These are phyloP conservation scores for Myotis brandtii DNA, from an alignment of 2,113 vertebrate species.

Conservation along the genomic window DNA sequence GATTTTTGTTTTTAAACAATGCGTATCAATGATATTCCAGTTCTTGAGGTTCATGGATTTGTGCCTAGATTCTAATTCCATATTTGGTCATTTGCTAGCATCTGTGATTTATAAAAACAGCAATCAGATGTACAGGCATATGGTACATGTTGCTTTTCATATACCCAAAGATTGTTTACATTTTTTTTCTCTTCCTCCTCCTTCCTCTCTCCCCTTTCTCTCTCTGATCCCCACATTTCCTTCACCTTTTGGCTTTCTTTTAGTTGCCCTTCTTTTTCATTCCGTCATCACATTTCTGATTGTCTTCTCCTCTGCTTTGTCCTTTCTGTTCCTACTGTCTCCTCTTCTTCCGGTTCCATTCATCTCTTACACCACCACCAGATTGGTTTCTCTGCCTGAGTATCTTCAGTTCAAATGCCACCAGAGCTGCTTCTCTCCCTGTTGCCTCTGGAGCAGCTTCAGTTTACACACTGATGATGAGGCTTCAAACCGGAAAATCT, in stretches of 20 bases:
- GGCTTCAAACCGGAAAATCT: conserved; percentile 70
- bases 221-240: neutral
- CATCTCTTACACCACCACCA: conserved; percentile 60
- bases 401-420: conserved; percentile 73
- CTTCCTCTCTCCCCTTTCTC: neutral
- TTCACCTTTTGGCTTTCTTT: conserved; percentile 23
- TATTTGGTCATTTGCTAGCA: conserved; percentile 30
- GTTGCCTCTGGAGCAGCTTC: conserved; percentile 82
- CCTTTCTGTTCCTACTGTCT: conserved; percentile 10
- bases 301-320: neutral
- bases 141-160: conserved; percentile 55
- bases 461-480: conserved; percentile 66
- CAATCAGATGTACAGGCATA: neutral
- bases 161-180: conserved; percentile 45
- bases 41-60: neutral
- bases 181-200: conserved; percentile 30
- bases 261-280: neutral
- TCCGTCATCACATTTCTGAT: neutral
- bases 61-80: conserved; percentile 53
- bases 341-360: neutral
- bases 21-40: neutral
- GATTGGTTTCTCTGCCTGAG: conserved; percentile 76
- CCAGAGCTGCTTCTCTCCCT: conserved; percentile 77
- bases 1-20: conserved; percentile 6
- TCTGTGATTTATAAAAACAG: conserved; percentile 44